Percentiles rank a stretch among this genome's conserved stretches.
Evolutionary conservation across 2,888 invertebrate genomes (phyloP).

Genomic region (Idaea straminata): DNA sequence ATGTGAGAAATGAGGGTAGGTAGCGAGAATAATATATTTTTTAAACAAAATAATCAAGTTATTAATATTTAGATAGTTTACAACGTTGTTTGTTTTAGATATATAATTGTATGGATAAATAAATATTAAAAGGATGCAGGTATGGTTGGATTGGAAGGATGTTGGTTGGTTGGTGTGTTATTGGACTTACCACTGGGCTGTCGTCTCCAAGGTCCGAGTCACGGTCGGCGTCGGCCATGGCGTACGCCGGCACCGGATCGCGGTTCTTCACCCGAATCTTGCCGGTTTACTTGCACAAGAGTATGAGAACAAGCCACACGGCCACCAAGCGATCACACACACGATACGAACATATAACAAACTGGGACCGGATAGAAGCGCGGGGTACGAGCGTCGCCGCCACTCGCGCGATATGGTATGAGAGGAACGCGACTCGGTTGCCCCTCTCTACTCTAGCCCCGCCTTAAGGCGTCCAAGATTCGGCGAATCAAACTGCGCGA

Average conservation of each 20-base stretch:
- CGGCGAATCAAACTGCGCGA: constrained; percentile 74
- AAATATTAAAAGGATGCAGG: no score
- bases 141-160: no score
- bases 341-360: constrained; percentile 50
- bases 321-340: constrained; percentile 61
- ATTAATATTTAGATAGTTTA: no score
- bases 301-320: constrained; percentile 53
- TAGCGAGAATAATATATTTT: no score
- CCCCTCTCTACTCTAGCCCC: constrained; percentile 63
- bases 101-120: no score
- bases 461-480: constrained; percentile 71
- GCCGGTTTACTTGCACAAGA: constrained; percentile 71
- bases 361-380: constrained; percentile 33
- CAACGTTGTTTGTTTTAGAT: no score
- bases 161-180: neutral
- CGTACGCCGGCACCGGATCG: constrained; percentile 92
- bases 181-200: constrained; percentile 84
- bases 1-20: neutral
- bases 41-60: no score
- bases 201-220: constrained; percentile 89
- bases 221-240: constrained; percentile 85
- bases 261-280: constrained; percentile 95
- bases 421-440: constrained; percentile 38
- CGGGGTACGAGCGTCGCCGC: constrained; percentile 51
- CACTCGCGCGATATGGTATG: constrained; percentile 66